A percentile compares a stretch with the other conserved stretches of the same genome.
phyloP scores from a whole-genome alignment of 2,888 invertebrate species.

The Euspilapteryx auroguttella region DNA sequence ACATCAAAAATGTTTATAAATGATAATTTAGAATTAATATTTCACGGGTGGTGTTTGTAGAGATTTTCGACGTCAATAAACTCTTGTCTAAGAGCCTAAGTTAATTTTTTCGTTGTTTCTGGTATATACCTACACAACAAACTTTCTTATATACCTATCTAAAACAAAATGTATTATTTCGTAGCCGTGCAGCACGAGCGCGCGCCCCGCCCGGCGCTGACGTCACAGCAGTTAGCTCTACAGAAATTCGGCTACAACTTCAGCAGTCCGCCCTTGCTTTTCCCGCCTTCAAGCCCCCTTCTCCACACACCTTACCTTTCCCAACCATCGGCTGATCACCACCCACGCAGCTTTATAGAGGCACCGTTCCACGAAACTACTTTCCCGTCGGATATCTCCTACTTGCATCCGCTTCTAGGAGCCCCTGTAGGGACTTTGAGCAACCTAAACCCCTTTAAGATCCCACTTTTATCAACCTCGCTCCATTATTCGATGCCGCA shows the following conservation, averaged over 20 bases:
- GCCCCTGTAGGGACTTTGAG: constrained; percentile 19
- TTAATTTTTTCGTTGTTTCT: no score
- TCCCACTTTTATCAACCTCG: constrained; percentile 33
- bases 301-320: constrained; percentile 24
- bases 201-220: constrained; percentile 66
- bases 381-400: constrained; percentile 21
- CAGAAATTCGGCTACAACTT: constrained; percentile 49
- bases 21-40: no score
- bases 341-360: constrained; percentile 18
- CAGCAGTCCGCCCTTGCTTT: constrained; percentile 21
- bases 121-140: no score
- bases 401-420: constrained; percentile 19
- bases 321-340: constrained; percentile 21
- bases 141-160: no score
- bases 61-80: no score
- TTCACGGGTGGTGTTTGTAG: no score
- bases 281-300: constrained; percentile 20
- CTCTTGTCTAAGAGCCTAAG: no score
- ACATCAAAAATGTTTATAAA: no score
- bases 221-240: constrained; percentile 38
- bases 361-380: constrained; percentile 24
- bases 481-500: constrained; percentile 35
- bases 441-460: constrained; percentile 31
- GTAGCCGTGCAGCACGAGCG: constrained; percentile 91
- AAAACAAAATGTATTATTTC: no score